These are phyloP conservation scores for Gasteruption jaculator DNA, from an alignment of 2,888 invertebrate species.

Conservation along the genomic window DNA sequence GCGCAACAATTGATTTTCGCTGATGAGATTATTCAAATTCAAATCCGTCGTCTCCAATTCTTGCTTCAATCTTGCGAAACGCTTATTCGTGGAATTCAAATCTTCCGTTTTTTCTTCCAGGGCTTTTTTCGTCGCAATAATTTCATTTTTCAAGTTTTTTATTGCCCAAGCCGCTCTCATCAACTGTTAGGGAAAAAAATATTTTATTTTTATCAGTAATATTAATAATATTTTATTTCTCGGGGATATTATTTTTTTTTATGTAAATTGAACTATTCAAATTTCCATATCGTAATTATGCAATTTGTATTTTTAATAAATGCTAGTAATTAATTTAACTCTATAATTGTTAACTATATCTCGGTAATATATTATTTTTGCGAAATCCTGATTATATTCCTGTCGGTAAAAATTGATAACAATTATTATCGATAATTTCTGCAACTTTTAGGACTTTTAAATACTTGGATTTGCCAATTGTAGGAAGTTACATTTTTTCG, in stretches of 20 bases:
- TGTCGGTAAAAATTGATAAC: too few relatives aligned
- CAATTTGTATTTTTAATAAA: too few relatives aligned
- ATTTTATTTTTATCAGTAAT: neutral
- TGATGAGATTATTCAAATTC: constrained; percentile 28
- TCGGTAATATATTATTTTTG: too few relatives aligned
- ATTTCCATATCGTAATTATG: too few relatives aligned
- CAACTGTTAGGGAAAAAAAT: constrained; percentile 21
- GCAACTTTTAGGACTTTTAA: too few relatives aligned
- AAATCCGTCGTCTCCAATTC: constrained; percentile 27
- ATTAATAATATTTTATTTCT: too few relatives aligned
- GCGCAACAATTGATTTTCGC: constrained; percentile 27
- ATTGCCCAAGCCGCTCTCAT: constrained; percentile 19
- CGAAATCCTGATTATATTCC: too few relatives aligned
- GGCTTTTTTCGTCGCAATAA: constrained; percentile 16
- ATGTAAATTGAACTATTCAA: too few relatives aligned
- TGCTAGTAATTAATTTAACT: too few relatives aligned
- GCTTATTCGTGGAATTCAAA: constrained; percentile 23
- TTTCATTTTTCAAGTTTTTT: constrained; percentile 25
- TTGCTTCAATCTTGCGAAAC: constrained; percentile 25
- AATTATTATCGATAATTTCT: too few relatives aligned
- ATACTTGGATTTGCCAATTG: neutral
- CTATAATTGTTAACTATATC: too few relatives aligned
- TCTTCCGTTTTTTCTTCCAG: constrained; percentile 24
- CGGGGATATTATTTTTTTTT: too few relatives aligned
- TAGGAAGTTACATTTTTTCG: constrained; percentile 25